These are phyloP conservation scores for Trachymyrmex cornetzi DNA, from an alignment of 1,140 invertebrate species.

Conservation along the genomic window DNA sequence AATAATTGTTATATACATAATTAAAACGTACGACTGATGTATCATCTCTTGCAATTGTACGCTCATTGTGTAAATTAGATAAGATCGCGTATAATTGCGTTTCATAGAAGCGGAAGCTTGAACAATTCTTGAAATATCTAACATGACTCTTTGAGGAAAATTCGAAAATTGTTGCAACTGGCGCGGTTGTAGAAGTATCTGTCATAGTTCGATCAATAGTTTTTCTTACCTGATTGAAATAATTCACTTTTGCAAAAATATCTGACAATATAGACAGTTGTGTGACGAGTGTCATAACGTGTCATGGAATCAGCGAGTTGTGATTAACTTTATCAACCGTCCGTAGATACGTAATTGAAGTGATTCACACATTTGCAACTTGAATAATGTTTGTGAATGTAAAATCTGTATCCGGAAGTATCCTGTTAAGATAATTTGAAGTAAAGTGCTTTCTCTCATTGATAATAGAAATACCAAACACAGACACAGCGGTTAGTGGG, in stretches of 20 bases:
- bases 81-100: background rate
- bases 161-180: background rate
- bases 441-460: background rate
- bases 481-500: background rate
- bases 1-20: background rate
- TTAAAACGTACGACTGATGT: background rate
- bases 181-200: background rate
- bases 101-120: background rate
- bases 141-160: background rate
- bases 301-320: background rate
- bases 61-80: background rate
- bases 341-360: conserved; percentile 12
- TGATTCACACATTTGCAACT: background rate
- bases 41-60: background rate
- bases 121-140: background rate
- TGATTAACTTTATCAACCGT: conserved; percentile 44
- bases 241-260: conserved; percentile 6
- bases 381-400: conserved; percentile 12
- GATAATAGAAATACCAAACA: background rate
- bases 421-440: background rate
- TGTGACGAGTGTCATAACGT: conserved; percentile 5
- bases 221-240: conserved; percentile 28
- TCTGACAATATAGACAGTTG: conserved; percentile 14
- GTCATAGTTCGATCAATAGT: background rate
- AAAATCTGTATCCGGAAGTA: conserved; percentile 1